Conservation (phyloP, 2,888 invertebrate species). For the Pocota personata region DNA sequence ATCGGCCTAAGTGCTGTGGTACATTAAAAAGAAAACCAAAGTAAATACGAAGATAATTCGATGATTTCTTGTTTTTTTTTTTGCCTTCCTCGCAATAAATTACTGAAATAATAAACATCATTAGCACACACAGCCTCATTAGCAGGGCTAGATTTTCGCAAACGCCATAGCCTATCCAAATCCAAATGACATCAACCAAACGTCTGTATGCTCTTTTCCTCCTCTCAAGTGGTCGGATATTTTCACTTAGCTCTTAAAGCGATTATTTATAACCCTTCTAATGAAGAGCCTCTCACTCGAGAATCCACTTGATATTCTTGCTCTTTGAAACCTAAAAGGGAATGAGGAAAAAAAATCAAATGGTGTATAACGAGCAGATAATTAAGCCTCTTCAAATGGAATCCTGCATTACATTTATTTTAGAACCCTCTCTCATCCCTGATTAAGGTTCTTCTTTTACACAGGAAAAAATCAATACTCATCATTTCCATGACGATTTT, state of each 20-base stretch:
- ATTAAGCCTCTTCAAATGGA: slow-evolving; percentile 32
- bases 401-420: slow-evolving; percentile 24
- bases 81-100: not conserved
- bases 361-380: slow-evolving; percentile 32
- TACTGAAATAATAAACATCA: slow-evolving; percentile 36
- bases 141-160: not conserved
- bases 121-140: slow-evolving; percentile 27
- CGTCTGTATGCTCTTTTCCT: not conserved
- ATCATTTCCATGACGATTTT: slow-evolving; percentile 33
- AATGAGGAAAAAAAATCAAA: not conserved
- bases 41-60: slow-evolving; percentile 16
- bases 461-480: slow-evolving; percentile 7
- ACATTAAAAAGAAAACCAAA: not conserved
- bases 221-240: slow-evolving; percentile 16
- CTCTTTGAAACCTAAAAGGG: not conserved
- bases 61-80: not conserved
- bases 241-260: slow-evolving; percentile 14
- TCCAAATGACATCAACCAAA: slow-evolving; percentile 20
- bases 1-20: slow-evolving; percentile 1
- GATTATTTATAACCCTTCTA: slow-evolving; percentile 51
- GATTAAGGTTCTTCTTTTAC: not conserved
- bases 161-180: not conserved
- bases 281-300: slow-evolving; percentile 35
- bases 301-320: slow-evolving; percentile 4
- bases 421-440: not conserved